phyloP scores from a whole-genome alignment of 2,797 vertebrate species.

The Gallirallus australis region DNA sequence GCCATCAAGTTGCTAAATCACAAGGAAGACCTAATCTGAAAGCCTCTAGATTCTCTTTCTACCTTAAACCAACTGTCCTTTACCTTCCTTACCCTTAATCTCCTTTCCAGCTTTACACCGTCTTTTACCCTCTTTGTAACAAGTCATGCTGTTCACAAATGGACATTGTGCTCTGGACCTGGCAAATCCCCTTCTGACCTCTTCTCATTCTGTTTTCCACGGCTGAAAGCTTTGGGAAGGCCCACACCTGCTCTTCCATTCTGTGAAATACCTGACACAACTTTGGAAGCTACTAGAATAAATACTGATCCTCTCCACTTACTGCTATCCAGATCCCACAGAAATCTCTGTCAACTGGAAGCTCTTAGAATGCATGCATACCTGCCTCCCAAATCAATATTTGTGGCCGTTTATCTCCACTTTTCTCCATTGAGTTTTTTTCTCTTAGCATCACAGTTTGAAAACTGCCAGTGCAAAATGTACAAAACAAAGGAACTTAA shows the following conservation, averaged over 20 bases:
- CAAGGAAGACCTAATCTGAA: not conserved
- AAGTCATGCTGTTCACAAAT: rapidly evolving
- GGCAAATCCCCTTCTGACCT: not conserved
- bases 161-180: not conserved
- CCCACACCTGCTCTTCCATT: not conserved
- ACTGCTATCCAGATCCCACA: not conserved
- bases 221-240: not conserved
- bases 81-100: not conserved
- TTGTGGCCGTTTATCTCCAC: not conserved
- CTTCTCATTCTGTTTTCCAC: not conserved
- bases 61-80: not conserved
- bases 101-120: not conserved
- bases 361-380: not conserved
- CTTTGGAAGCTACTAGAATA: not conserved
- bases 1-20: not conserved
- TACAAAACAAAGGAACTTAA: not conserved
- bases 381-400: not conserved
- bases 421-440: not conserved
- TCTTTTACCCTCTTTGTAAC: not conserved
- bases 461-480: not conserved
- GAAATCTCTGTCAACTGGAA: not conserved
- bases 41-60: not conserved
- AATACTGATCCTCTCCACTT: not conserved
- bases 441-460: not conserved
- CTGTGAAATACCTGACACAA: not conserved